These are phyloP conservation scores for Syndactyla subalaris DNA, from an alignment of 2,797 vertebrate genomes.

Conservation along the genomic window DNA sequence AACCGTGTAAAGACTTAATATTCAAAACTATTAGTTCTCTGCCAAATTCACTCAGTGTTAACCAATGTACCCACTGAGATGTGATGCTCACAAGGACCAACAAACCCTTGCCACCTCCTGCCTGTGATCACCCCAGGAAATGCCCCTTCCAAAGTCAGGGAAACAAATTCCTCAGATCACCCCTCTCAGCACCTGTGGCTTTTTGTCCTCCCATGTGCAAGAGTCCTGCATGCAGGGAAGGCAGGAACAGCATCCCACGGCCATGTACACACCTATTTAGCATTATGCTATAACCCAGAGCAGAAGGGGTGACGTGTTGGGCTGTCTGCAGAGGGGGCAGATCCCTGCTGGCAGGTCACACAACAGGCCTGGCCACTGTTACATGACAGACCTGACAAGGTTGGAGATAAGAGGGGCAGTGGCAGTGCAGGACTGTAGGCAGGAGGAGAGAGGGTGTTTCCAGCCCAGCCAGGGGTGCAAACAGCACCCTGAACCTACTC, in stretches of 20 bases:
- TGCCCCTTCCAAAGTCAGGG: accelerated
- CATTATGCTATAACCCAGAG: neutral
- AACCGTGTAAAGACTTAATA: neutral
- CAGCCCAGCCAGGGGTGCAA: neutral
- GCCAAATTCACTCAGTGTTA: accelerated
- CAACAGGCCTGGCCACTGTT: neutral
- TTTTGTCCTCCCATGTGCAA: neutral
- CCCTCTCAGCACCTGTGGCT: neutral
- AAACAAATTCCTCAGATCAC: neutral
- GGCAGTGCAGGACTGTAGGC: neutral
- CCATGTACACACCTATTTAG: neutral
- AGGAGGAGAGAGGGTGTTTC: neutral
- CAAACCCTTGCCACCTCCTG: neutral
- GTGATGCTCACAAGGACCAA: neutral
- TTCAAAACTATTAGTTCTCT: neutral
- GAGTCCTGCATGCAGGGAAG: neutral
- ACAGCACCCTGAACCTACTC: neutral
- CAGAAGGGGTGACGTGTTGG: neutral
- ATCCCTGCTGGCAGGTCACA: neutral
- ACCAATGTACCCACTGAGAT: neutral
- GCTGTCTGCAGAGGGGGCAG: neutral
- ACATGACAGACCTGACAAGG: neutral
- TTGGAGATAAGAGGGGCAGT: neutral
- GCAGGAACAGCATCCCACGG: accelerated
- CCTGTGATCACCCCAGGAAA: neutral